These are phyloP conservation scores for Rallus limicola DNA, from an alignment of 2,113 vertebrate genomes.

Conservation along the genomic window DNA sequence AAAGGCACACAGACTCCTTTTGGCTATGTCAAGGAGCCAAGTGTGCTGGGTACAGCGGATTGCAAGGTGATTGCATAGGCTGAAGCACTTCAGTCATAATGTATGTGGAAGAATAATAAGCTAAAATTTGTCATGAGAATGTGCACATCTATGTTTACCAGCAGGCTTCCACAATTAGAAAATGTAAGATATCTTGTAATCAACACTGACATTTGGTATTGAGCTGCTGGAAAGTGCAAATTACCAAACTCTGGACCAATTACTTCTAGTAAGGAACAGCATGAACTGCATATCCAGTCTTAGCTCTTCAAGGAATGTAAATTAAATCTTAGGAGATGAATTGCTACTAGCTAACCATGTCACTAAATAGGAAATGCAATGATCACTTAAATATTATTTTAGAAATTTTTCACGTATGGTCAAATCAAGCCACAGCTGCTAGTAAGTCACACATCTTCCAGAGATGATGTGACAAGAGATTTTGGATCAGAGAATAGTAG, in stretches of 20 bases:
- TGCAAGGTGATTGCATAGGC: neutral
- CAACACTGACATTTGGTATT: neutral
- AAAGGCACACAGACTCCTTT: neutral
- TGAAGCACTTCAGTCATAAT: neutral
- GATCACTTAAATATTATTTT: neutral
- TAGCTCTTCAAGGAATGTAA: neutral
- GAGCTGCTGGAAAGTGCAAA: neutral
- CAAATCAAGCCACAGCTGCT: neutral
- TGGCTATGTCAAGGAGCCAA: neutral
- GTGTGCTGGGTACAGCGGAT: neutral
- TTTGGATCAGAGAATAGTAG: neutral
- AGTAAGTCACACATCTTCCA: neutral
- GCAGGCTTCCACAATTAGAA: neutral
- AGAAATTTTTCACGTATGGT: neutral
- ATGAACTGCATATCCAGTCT: neutral
- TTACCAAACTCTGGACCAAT: neutral
- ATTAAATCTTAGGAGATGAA: neutral
- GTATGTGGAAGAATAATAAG: neutral
- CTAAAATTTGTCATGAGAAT: neutral
- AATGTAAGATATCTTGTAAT: neutral
- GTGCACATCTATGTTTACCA: neutral
- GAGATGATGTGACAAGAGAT: neutral
- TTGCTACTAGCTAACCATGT: neutral
- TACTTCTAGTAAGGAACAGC: neutral
- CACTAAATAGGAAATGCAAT: neutral